phyloP scores from a whole-genome alignment of 30 jellyfish, hydroid and myxozoan species.

The Rhopilema esculentum region DNA sequence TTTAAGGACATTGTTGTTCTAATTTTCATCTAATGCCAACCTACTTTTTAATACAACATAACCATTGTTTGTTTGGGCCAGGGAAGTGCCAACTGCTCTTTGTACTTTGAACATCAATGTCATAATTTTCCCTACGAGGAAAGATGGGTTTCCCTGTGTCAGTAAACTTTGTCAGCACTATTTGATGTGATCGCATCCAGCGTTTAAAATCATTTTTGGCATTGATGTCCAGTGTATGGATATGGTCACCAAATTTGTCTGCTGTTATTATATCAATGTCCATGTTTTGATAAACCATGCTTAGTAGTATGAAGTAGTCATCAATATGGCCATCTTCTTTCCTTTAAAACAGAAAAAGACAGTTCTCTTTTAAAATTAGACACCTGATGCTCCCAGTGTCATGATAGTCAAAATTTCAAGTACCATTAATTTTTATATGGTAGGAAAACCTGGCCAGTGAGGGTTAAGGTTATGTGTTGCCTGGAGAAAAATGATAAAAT shows the following conservation, averaged over 20 bases:
- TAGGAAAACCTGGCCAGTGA: too few species aligned
- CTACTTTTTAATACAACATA: conserved; percentile 34
- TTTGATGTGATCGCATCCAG: conserved; percentile 75
- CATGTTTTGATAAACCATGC: conserved; percentile 69
- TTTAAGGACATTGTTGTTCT: not conserved
- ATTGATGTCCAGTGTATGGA: conserved; percentile 29
- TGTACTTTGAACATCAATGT: conserved; percentile 58
- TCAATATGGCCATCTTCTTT: conserved; percentile 67
- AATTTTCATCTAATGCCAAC: not conserved
- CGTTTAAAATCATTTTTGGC: conserved; percentile 52
- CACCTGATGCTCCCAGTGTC: not conserved
- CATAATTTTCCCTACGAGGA: conserved; percentile 52
- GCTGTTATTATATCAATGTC: conserved; percentile 62
- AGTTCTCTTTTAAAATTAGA: too few species aligned
- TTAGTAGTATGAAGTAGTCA: conserved; percentile 63
- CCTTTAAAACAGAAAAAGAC: not conserved
- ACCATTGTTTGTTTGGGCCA: conserved; percentile 71
- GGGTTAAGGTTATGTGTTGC: too few species aligned
- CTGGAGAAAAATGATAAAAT: too few species aligned
- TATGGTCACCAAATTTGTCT: conserved; percentile 73
- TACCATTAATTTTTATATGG: not conserved
- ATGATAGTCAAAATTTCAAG: not conserved
- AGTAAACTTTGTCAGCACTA: conserved; percentile 43
- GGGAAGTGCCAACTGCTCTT: conserved; percentile 74
- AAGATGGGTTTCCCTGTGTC: conserved; percentile 59